phyloP scores from a whole-genome alignment of 1,140 invertebrate species.

The Drosophila ambigua region DNA sequence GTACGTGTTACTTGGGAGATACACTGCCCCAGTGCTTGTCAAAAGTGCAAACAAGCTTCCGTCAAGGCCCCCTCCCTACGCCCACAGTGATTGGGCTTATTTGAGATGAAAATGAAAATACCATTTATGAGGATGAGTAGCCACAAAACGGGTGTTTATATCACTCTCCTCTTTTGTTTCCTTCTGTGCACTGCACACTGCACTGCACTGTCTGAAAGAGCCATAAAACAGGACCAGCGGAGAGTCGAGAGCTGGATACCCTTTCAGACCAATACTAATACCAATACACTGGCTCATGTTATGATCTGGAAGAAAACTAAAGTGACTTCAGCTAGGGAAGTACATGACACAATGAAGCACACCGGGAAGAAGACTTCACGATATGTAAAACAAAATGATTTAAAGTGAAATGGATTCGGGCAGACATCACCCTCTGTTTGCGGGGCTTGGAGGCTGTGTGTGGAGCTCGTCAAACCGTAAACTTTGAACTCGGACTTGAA shows the following conservation, averaged over 20 bases:
- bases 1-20: conserved; percentile 27
- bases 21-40: conserved; percentile 43
- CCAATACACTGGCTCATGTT: too few relatives aligned
- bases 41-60: conserved; percentile 47
- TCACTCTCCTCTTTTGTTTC: conserved; percentile 43
- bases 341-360: neutral
- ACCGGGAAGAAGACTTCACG: conserved; percentile 21
- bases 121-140: conserved; percentile 44
- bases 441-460: neutral
- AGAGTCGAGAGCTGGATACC: too few relatives aligned
- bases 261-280: neutral
- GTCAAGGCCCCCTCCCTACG: conserved; percentile 24
- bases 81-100: conserved; percentile 47
- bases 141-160: conserved; percentile 42
- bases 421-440: too few relatives aligned
- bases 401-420: conserved; percentile 49
- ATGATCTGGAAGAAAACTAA: too few relatives aligned
- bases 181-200: conserved; percentile 29
- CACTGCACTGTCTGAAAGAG: conserved; percentile 25
- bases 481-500: conserved; percentile 75
- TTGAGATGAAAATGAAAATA: conserved; percentile 38
- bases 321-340: too few relatives aligned
- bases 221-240: conserved; percentile 36
- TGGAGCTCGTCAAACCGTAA: conserved; percentile 14
- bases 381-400: conserved; percentile 64